Percentiles rank a stretch among this genome's conserved stretches.
Evolutionary conservation across 2,888 invertebrate species (phyloP).

Genomic region (Clanis bilineata): DNA sequence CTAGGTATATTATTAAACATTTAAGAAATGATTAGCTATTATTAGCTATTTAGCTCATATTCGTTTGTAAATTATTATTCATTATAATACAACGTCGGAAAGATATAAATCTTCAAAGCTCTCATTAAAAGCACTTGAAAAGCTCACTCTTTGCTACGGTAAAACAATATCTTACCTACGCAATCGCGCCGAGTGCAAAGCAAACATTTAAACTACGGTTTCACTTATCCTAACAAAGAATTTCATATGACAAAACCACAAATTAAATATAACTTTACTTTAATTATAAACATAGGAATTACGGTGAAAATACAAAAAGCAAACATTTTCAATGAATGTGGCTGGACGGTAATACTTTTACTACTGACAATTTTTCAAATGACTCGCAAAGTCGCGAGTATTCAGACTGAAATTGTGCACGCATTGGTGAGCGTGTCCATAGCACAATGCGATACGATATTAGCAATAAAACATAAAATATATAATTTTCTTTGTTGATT

Average conservation of each 20-base stretch:
- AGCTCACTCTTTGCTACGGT: neutral
- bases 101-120: no score
- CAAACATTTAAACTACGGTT: slow-evolving; percentile 68
- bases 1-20: no score
- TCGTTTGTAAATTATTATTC: no score
- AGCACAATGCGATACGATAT: slow-evolving; percentile 25
- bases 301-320: slow-evolving; percentile 37
- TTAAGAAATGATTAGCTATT: no score
- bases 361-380: slow-evolving; percentile 61
- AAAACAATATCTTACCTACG: slow-evolving; percentile 62
- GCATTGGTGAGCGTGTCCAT: slow-evolving; percentile 55
- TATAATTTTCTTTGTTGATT: no score
- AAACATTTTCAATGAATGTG: slow-evolving; percentile 38
- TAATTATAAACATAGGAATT: slow-evolving; percentile 26
- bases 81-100: no score
- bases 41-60: no score
- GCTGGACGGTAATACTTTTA: slow-evolving; percentile 45
- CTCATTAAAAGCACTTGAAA: no score
- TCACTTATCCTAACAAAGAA: slow-evolving; percentile 57
- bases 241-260: slow-evolving; percentile 28
- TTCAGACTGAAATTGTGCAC: slow-evolving; percentile 47
- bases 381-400: slow-evolving; percentile 44
- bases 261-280: neutral
- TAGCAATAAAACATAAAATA: neutral
- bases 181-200: slow-evolving; percentile 63